Conservation (phyloP, 2,888 invertebrate genomes). For the Atethmia centrago region DNA sequence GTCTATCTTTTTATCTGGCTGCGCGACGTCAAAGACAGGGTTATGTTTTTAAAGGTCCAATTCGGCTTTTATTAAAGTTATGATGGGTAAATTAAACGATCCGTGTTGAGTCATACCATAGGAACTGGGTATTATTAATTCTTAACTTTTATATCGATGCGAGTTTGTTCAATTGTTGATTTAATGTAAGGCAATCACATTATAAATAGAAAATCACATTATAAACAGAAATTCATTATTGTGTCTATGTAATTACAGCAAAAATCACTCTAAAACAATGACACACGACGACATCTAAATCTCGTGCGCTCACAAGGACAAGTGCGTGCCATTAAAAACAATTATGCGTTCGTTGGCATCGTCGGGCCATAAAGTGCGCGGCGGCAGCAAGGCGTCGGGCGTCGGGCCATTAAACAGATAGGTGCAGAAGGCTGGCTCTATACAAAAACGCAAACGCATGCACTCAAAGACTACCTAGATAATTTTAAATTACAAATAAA, state of each 20-base stretch:
- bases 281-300: constrained; percentile 39
- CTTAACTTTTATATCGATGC: no score
- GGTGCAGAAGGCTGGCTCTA: not conserved
- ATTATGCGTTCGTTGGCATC: constrained; percentile 65
- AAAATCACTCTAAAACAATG: constrained; percentile 25
- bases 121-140: not conserved
- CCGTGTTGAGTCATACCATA: not conserved
- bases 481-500: no score
- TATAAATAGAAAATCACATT: constrained; percentile 14
- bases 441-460: not conserved
- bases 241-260: constrained; percentile 9
- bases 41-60: no score
- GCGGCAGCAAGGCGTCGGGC: constrained; percentile 21
- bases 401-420: not conserved
- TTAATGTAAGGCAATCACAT: not conserved
- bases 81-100: not conserved
- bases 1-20: not conserved
- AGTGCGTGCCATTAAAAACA: constrained; percentile 65
- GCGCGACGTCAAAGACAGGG: no score
- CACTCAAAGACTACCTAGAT: no score
- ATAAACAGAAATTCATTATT: constrained; percentile 2
- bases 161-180: not conserved
- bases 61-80: no score
- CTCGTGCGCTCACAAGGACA: constrained; percentile 46
- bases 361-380: constrained; percentile 55